Evolutionary conservation across 2,113 vertebrate genomes (phyloP).

Genomic region (Athene cunicularia): DNA sequence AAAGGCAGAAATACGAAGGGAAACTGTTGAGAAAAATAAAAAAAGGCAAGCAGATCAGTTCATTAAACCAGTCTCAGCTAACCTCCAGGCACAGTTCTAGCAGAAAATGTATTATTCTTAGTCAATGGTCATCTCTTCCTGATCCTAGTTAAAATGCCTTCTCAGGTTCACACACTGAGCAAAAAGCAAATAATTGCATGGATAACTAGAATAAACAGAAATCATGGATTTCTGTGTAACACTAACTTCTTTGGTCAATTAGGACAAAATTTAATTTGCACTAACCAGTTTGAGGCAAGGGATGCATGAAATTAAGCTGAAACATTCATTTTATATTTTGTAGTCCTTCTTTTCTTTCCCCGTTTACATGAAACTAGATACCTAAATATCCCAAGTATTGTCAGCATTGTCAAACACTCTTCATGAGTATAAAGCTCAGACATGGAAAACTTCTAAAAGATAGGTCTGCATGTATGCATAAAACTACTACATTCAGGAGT

Average conservation of each 20-base stretch:
- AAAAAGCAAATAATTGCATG: not conserved
- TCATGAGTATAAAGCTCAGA: not conserved
- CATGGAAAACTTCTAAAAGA: not conserved
- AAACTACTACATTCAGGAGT: not conserved
- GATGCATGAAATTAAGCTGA: not conserved
- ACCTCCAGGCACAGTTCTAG: not conserved
- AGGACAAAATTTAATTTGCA: constrained; percentile 20
- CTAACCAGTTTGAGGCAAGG: not conserved
- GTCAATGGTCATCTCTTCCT: not conserved
- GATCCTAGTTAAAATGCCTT: not conserved
- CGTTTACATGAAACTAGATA: not conserved
- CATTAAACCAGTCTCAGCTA: not conserved
- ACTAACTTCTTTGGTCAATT: not conserved
- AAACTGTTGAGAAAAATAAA: not conserved
- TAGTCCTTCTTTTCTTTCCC: not conserved
- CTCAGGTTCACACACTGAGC: not conserved
- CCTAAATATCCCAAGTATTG: not conserved
- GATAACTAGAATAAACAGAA: not conserved
- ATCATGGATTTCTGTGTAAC: not conserved
- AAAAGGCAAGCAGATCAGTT: not conserved
- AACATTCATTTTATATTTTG: not conserved
- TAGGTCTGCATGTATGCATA: not conserved
- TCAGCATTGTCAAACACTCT: not conserved
- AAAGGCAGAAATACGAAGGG: not conserved
- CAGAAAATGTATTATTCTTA: not conserved